Evolutionary conservation across 2,797 vertebrate species (phyloP), one percentile per base, ranked within the genome.

Genomic region (Basileuterus tristriatus): DNA sequence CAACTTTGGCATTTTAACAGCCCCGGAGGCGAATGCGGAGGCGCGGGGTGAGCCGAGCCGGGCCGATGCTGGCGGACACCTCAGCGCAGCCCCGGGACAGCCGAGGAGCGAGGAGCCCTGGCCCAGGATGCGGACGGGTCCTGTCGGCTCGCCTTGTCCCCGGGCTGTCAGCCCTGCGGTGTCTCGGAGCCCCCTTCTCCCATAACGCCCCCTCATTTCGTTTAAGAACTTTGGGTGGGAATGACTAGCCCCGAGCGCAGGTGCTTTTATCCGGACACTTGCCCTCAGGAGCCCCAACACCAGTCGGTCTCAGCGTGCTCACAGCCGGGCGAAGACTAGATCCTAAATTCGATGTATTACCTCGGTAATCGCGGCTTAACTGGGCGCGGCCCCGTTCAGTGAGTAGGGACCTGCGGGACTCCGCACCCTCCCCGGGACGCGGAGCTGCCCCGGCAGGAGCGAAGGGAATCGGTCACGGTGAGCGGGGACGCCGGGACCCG

Each of bases 1-100:
- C 50, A 32, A 0, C 9, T 52, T 27, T 11, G 0, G 5, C 44
- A 2, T 32, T 52, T 23, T 8, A 36, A 15, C 37, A 10, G 44
- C 29, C 50, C 17, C 20, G 2, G 12, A 23, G 47, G 30, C 10
- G 17, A 53, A 26, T 11, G 4, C 29, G 11, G 46, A 34, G 12
- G 2, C 19, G 15, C 30, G 7, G 46, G 14, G 4, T 4, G 55
- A 59, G 41, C 39, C 8, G 47, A 2, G 17, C 22, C 34, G 30
- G 22, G 32, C 52, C n/a, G 29, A 12, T 50, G 19, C 8, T 44
- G 4, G 59, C 23, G 27, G 19, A 12, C 58, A 4, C 11, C 27
- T 8, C 26, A 15, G 30, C 7, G 12, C 50, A 30, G 30, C 43
- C 41, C 15, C 37, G 13, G 52, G 26, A 37, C 37, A 22, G 53